Base-by-base conservation (phyloP, 2,797 vertebrate species). In the Danio kyathit region DNA sequence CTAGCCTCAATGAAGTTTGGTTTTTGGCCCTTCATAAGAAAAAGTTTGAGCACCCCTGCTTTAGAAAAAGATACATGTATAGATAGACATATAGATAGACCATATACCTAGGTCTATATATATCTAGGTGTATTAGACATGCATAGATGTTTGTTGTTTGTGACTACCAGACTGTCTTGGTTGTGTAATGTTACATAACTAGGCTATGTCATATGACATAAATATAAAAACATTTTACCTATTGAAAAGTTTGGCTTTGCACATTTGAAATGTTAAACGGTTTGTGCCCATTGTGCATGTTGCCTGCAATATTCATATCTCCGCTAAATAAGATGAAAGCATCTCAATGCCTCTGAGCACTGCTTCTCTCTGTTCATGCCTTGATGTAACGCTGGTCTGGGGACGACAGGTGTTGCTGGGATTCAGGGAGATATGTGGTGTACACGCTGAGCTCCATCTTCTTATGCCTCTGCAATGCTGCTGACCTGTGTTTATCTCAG, bases 261-360 rank as follows among this genome's bases (percentile, higher is more conserved):
- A 29, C 38, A 51, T 48, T 48, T 46, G 7, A n/a, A 44, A 19
- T 29, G 19, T 49, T 5, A 60, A 65, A 64, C n/a, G 6, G 48
- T 51, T 63, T 52, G 51, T 67, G 48, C 41, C 6, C 5, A 7
- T 17, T 57, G 54, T 52, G 7, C 3, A 2, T 61, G 10, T 9
- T 60, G 48, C 6, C 43, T 76, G 54, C 48, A 74, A 59, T 74
- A 70, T 78, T 79, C 60, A 61, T 78, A 44, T 64, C 14, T 41
- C 29, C 17, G 51, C 43, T 76, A 40, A 19, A 49, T 13, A 63
- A 48, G 57, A 54, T 57, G 41, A 77, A 63, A 63, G 54, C 38
- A 10, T 69, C 52, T 67, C 14, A 54, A 41, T 79, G 54, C 64
- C 60, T 59, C 60, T 16, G 21, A 12, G 66, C 46, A 51, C 16